A percentile compares a stretch with the other conserved stretches of the same genome.
These are phyloP conservation scores for Ardeotis arabs DNA, from an alignment of 2,113 vertebrate genomes.

Conservation along the genomic window DNA sequence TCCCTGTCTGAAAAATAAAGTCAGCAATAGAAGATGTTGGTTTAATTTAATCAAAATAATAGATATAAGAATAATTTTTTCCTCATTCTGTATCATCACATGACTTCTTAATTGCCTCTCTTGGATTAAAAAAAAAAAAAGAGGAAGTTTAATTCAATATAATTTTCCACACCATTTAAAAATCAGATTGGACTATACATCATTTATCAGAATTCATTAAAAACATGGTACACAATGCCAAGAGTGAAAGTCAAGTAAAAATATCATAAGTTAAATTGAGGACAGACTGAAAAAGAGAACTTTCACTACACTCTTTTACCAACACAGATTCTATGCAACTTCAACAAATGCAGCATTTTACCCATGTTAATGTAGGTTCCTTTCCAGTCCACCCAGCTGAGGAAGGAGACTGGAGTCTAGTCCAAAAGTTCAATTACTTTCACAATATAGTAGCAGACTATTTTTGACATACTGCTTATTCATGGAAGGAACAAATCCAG, in stretches of 20 bases:
- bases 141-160: background rate
- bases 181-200: background rate
- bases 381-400: background rate
- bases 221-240: background rate
- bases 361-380: background rate
- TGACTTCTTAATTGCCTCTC: background rate
- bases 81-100: background rate
- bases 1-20: slow-evolving; percentile 82
- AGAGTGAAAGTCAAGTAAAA: background rate
- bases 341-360: background rate
- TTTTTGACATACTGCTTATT: background rate
- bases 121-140: background rate
- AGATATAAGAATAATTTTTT: background rate
- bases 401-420: background rate
- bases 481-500: background rate
- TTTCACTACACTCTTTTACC: background rate
- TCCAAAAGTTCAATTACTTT: background rate
- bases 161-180: background rate
- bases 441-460: background rate
- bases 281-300: background rate
- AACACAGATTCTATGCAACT: background rate
- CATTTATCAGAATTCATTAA: background rate
- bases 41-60: background rate
- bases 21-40: background rate
- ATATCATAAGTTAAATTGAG: background rate